Conservation (phyloP, 2,797 vertebrate genomes). For the Psittacula derbiana region DNA sequence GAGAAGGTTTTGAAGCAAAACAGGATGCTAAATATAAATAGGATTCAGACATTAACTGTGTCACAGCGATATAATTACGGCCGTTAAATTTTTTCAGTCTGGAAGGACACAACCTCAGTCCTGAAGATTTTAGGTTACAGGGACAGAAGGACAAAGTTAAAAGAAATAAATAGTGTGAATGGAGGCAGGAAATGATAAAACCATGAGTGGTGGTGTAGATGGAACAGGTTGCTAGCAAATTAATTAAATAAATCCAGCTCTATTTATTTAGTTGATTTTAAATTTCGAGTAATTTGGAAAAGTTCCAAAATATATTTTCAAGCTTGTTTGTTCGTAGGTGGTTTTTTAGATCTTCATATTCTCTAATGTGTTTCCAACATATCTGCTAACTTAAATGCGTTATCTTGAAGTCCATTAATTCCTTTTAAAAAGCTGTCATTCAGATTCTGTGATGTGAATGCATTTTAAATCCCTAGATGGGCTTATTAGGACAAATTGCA, state of each 20-base stretch:
- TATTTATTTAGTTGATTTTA: background rate
- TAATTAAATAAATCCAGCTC: background rate
- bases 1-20: background rate
- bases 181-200: background rate
- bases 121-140: background rate
- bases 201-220: background rate
- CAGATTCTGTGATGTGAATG: background rate
- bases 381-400: background rate
- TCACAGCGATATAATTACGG: background rate
- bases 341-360: background rate
- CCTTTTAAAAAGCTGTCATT: background rate
- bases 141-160: background rate
- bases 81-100: background rate
- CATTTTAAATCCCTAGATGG: background rate
- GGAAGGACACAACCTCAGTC: background rate
- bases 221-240: background rate
- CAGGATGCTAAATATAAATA: constrained; percentile 46
- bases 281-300: background rate
- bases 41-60: constrained; percentile 2
- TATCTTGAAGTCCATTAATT: background rate
- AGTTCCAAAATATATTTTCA: background rate
- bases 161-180: background rate
- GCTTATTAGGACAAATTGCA: background rate
- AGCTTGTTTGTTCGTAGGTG: background rate
- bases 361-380: background rate